Evolutionary conservation across 23 tunicate species (phyloP), one percentile per base, ranked within the genome.

Genomic region (Trididemnum miniatum): DNA sequence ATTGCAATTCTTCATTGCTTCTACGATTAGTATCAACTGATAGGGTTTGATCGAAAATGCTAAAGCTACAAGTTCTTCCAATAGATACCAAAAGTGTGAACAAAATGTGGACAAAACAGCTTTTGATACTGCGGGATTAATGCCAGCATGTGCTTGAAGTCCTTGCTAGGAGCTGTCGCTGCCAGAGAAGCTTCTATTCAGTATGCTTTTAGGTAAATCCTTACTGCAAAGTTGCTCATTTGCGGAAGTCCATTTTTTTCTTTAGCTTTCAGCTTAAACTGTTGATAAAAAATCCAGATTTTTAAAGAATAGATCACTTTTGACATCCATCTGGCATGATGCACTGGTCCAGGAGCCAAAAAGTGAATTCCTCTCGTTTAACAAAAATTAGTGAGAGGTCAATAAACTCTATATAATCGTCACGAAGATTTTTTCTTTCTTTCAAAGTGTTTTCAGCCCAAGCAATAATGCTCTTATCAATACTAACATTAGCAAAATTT

Each of bases 131-230:
- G 79, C 79, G 31, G 12, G 22, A 37, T 69, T 69, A 34, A 69
- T 69, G 75, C 75, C 31, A n/a, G 75, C 38, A 69, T 69, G 31
- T 69, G 35, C 75, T 69, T 69, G 75, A 69, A 69, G 39, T 69
- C 75, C 7, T 69, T 69, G 75, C 26, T 69, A 28, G 75, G 75
- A 32, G 38, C 75, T 28, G 75, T 37, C 22, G 75, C 79, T 37
- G 59, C 3, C 31, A 38, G 57, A 37, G 59, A 34, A 73, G 79
- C 79, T 73, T 73, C 59, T 73, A 73, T 38, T 59, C 57, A n/a
- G n/a, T 44, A 73, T 39, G 79, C 79, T 39, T 73, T 73, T 3
- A 73, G 57, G 24, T 73, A 73, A 3, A 37, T 73, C 59, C 18
- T 38, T 26, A 73, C 59, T 38, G 59, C 79, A 73, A 73, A 73